Evolutionary conservation across 1,140 invertebrate species (phyloP), one percentile per base, ranked within the genome.

Genomic region (Arctopsyche grandis): DNA sequence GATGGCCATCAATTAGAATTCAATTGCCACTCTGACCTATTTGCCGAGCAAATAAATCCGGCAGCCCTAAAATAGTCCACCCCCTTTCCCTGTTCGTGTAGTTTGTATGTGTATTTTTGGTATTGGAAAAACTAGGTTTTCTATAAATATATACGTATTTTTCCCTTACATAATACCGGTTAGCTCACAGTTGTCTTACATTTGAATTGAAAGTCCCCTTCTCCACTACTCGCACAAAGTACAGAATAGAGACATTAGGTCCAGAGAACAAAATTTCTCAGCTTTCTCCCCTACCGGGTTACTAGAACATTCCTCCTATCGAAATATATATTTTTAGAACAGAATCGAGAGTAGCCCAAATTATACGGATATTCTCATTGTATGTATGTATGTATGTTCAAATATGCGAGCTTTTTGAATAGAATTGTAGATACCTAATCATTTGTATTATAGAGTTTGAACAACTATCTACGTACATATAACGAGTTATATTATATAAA

Each of bases 221-320:
- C 56, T 24, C 21, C 69, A 24, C 69, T 46, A 26, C 21, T 60
- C 69, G 52, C 22, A 19, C 44, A 26, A 24, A 46, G 60, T 58
- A 21, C 29, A 73, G 69, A 71, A 78, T 73, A 38, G 77, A 78
- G 77, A 78, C 77, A 78, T 78, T 78, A 78, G 77, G 69, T 78
- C 46, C 77, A 58, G 66, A 70, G 43, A 52, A 38, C 77, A 5
- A 48, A 73, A 71, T 60, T 71, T 52, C 69, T 60, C 48, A 9
- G n/a, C 48, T 60, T 43, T 73, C 63, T 69, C 58, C 19, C 10
- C 43, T 58, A 78, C 46, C 71, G 69, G 56, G 29, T 63, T 77
- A 19, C 56, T 19, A 77, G 3, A 24, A 75, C 48, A 16, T 52
- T 46, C 12, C 12, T 52, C 52, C 60, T 76, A 74, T 52, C 12